Evolutionary conservation across 2,888 invertebrate genomes (phyloP), one percentile per base, ranked within the genome.

Genomic region (Spialia ferax): DNA sequence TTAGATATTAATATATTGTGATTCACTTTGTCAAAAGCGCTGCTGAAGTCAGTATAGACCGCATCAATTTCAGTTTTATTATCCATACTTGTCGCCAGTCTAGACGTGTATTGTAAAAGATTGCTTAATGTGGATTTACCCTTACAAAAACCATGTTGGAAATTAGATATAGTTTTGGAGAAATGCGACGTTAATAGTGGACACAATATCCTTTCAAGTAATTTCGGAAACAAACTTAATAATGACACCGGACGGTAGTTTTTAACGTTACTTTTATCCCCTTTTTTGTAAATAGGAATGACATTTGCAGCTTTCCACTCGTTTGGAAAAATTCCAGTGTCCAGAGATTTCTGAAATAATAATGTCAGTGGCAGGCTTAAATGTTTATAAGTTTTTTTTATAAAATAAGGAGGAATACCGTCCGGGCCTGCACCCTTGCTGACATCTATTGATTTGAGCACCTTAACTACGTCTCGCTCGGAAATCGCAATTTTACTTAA

Each of bases 401-500:
- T 50, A 3, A 50, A 50, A 20, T 20, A 20, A 2, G 50, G 20
- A 20, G 50, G 50, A 10, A 50, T 50, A 11, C 18, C 50, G 10
- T 50, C 50, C 10, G 50, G 50, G 7, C 50, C 22, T 20, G 50
- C 50, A 8, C 50, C 50, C 20, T 50, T 50, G 22, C 20, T 20
- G 20, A 10, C 20, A 20, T 50, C 50, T 22, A 50, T 20, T 22
- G 20, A 11, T 50, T 50, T 50, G 13, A 50, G 13, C 11, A 35
- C 35, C 35, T 35, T 35, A 35, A 35, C 11, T 11, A 35, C 35
- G 11, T 35, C 35, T 13, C 35, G 35, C 13, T 35, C 35, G 2
- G 13, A 35, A 11, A 35, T 35, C 11, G 2, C 35, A 35, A 35
- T 35, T 11, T 11, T 35, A 35, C 11, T 35, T 11, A 35, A 11